A percentile compares a stretch with the other conserved stretches of the same genome.
phyloP scores from a whole-genome alignment of 2,113 vertebrate genomes.

The Isichthys henryi region DNA sequence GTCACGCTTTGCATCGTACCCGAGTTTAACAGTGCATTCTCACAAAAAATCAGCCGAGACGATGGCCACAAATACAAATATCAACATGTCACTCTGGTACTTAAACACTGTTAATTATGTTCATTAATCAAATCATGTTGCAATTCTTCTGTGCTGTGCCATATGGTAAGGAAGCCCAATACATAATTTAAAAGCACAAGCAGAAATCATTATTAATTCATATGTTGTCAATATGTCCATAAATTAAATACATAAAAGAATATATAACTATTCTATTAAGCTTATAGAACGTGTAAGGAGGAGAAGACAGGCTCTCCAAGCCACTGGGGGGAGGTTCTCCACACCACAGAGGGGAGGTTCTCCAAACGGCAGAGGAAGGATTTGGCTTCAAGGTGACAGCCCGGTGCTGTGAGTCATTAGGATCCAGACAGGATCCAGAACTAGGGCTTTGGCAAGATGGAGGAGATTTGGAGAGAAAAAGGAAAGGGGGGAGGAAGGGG shows the following conservation, averaged over 20 bases:
- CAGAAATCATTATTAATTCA: not conserved
- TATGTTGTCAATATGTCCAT: not conserved
- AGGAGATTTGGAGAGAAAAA: not conserved
- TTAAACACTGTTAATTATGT: not conserved
- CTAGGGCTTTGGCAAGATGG: conserved; percentile 35
- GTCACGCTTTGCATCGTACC: not conserved
- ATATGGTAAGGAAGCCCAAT: not conserved
- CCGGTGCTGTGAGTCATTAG: not conserved
- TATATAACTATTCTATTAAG: not conserved
- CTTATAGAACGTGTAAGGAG: not conserved
- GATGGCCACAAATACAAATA: not conserved
- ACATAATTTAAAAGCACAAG: not conserved
- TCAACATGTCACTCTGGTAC: not conserved
- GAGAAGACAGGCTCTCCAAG: not conserved
- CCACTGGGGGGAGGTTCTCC: not conserved
- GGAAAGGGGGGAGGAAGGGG: not conserved
- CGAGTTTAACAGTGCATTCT: not conserved
- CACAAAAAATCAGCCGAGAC: not conserved
- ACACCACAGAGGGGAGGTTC: not conserved
- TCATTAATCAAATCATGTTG: not conserved
- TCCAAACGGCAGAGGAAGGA: not conserved
- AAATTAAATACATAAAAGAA: not conserved
- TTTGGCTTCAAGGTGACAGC: not conserved
- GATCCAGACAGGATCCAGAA: conserved; percentile 45
- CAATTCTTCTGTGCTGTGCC: not conserved